These are phyloP conservation scores for Amblyteles armatorius DNA, from an alignment of 2,888 invertebrate species.

Conservation along the genomic window DNA sequence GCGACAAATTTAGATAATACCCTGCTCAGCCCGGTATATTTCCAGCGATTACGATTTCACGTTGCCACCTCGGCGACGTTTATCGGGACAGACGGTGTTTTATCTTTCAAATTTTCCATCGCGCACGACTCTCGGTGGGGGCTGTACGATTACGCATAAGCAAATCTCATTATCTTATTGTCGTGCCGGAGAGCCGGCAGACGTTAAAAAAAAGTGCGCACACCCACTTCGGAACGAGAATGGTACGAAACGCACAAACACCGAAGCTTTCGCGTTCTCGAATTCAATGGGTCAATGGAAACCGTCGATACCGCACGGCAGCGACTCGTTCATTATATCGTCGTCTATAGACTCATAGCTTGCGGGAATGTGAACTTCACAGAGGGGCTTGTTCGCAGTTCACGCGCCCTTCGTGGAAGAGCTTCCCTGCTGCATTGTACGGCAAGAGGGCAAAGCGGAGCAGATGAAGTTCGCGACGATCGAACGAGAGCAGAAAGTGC, in stretches of 20 bases:
- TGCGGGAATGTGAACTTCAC: neutral
- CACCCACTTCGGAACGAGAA: conserved; percentile 12
- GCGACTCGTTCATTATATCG: no score
- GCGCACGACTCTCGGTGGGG: conserved; percentile 17
- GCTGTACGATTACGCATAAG: conserved; percentile 17
- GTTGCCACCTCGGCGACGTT: conserved; percentile 28
- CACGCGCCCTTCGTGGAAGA: neutral
- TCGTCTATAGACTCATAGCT: no score
- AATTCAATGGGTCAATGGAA: neutral
- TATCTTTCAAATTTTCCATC: conserved; percentile 78
- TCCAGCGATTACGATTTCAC: conserved; percentile 62
- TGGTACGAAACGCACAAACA: neutral
- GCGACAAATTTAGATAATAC: conserved; percentile 49
- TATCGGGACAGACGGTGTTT: conserved; percentile 56
- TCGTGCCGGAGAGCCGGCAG: neutral
- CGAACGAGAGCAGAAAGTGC: neutral
- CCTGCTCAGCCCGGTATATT: conserved; percentile 57
- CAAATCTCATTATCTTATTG: conserved; percentile 67
- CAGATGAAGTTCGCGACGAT: conserved; percentile 27
- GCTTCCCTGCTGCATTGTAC: neutral
- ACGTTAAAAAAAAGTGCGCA: neutral
- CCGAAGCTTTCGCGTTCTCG: neutral
- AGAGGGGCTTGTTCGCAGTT: neutral
- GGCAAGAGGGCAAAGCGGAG: neutral
- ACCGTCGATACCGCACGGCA: no score